These are phyloP conservation scores for Conopomorpha cramerella DNA, from an alignment of 1,140 invertebrate genomes.

Conservation along the genomic window DNA sequence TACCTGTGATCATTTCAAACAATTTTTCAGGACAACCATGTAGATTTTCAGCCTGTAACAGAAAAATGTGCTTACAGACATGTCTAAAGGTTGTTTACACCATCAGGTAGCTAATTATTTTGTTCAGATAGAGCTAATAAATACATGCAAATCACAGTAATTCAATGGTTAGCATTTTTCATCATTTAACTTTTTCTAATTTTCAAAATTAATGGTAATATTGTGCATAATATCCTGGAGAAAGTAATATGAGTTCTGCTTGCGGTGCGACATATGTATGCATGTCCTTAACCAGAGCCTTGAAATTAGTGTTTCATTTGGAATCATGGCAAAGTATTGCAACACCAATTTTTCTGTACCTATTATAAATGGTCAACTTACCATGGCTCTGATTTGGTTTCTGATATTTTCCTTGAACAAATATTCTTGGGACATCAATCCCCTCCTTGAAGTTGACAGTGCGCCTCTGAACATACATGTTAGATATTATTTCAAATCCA, in stretches of 20 bases:
- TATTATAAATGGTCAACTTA: slow-evolving; percentile 4
- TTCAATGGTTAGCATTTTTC: slow-evolving; percentile 55
- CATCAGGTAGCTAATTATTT: neutral
- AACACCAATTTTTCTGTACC: too few relatives aligned
- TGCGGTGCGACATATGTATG: too few relatives aligned
- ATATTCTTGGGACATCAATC: slow-evolving; percentile 86
- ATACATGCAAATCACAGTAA: slow-evolving; percentile 52
- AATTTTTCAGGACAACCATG: neutral
- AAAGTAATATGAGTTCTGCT: too few relatives aligned
- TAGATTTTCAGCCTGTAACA: neutral
- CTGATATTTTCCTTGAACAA: slow-evolving; percentile 88
- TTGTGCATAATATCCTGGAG: slow-evolving; percentile 5
- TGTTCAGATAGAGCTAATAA: slow-evolving; percentile 55
- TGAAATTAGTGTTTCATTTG: too few relatives aligned
- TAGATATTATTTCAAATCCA: slow-evolving; percentile 72
- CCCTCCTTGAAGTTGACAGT: slow-evolving; percentile 92
- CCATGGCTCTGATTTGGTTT: slow-evolving; percentile 53
- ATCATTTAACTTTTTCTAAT: slow-evolving; percentile 32
- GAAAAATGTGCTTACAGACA: neutral
- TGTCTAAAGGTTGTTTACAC: neutral
- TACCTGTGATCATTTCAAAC: neutral
- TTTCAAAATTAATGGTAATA: slow-evolving; percentile 5
- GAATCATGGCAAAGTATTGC: too few relatives aligned
- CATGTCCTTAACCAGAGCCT: too few relatives aligned
- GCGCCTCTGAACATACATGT: slow-evolving; percentile 80